Conservation (phyloP, 2,113 vertebrate genomes). For the Etheostoma cragini region DNA sequence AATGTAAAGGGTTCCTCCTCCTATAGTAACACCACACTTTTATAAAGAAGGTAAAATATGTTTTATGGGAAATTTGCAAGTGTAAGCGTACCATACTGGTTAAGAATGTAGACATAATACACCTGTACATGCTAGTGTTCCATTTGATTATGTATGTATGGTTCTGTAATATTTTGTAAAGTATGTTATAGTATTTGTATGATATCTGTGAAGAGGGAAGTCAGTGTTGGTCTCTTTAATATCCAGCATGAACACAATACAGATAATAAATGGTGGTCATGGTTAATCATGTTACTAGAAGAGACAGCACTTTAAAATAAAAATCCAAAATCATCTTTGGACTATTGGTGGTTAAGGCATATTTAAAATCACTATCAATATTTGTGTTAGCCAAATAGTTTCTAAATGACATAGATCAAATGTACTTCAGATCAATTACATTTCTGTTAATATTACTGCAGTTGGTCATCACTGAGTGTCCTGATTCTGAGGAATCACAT, state of each 20-base stretch:
- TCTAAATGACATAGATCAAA: not conserved
- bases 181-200: not conserved
- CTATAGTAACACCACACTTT: not conserved
- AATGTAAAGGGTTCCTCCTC: not conserved
- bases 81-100: not conserved
- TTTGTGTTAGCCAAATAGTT: not conserved
- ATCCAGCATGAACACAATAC: not conserved
- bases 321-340: not conserved
- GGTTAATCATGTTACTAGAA: not conserved
- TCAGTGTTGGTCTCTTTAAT: not conserved
- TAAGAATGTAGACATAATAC: not conserved
- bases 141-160: not conserved
- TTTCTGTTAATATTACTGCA: not conserved
- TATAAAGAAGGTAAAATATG: not conserved
- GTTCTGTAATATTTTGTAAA: not conserved
- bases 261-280: not conserved
- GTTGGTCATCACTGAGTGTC: slow-evolving; percentile 5
- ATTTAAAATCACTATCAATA: slow-evolving; percentile 2
- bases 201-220: not conserved
- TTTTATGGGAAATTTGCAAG: not conserved
- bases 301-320: not conserved
- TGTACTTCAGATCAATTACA: not conserved
- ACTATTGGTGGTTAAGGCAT: not conserved
- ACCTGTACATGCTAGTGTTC: not conserved
- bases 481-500: slow-evolving; percentile 51